Evolutionary conservation across 2,888 invertebrate genomes (phyloP).

Genomic region (Aproaerema taeniolella): DNA sequence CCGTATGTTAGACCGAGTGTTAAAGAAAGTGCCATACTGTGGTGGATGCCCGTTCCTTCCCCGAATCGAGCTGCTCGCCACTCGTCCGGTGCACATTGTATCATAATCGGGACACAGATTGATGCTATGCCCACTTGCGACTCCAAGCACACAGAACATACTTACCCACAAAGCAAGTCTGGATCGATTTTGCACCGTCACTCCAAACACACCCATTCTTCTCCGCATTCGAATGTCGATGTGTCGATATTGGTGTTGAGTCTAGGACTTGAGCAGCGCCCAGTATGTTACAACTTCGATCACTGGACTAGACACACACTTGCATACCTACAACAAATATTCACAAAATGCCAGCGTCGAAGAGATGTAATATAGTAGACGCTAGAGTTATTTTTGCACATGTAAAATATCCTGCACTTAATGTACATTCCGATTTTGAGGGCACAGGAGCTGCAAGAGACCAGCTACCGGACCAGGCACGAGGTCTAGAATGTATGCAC

Average conservation of each 20-base stretch:
- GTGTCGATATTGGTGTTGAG: constrained; percentile 27
- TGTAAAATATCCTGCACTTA: constrained; percentile 61
- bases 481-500: constrained; percentile 58
- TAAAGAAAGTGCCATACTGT: constrained; percentile 76
- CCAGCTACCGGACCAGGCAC: constrained; percentile 67
- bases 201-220: constrained; percentile 63
- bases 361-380: constrained; percentile 55
- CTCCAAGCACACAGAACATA: constrained; percentile 43
- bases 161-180: constrained; percentile 61
- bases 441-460: constrained; percentile 65
- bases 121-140: constrained; percentile 56
- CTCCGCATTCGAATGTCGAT: constrained; percentile 28
- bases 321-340: constrained; percentile 17
- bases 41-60: constrained; percentile 63
- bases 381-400: constrained; percentile 54
- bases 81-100: constrained; percentile 31
- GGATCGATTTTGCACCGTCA: constrained; percentile 82
- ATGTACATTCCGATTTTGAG: constrained; percentile 45
- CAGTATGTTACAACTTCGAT: constrained; percentile 65
- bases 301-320: constrained; percentile 32
- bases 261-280: constrained; percentile 39
- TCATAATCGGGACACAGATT: constrained; percentile 46
- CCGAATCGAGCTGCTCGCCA: constrained; percentile 34
- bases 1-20: constrained; percentile 57
- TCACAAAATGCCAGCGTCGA: constrained; percentile 36